Base-by-base conservation (phyloP, 1,140 invertebrate genomes). In the Drosophila prosaltans region DNA sequence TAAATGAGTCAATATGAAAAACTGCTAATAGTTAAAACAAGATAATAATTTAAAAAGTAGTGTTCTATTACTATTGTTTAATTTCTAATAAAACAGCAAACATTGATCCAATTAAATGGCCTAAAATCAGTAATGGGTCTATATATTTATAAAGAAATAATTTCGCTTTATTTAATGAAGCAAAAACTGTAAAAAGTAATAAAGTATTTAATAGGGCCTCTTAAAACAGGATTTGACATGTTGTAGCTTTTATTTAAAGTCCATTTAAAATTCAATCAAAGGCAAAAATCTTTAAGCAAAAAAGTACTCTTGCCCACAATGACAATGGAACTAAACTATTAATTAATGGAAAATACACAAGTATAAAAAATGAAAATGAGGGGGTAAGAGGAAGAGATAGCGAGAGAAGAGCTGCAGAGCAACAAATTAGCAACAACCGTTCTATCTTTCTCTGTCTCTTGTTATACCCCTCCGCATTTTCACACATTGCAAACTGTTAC, bases 401-500 rank as follows among this genome's bases (percentile, higher is more conserved):
- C 32, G 32, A 36, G 32, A 36, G 67, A 64, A 66, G 64, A 26
- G 24, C 6, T 58, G 45, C 60, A 74, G 74, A 74, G 63, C 65
- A 75, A 75, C 68, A 78, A 75, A 78, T 75, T 72, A 78, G 76
- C 76, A 78, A 78, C 68, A 74, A 62, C 66, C 62, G 36, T 69
- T 45, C 45, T 40, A 39, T 48, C n/a, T 43, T 41, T 40, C 7
- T 59, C 57, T 39, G 1, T 39, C 55, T 39, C 32, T 39, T 2
- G 16, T 32, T 0, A 6, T 21, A n/a, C n/a, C 57, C 30, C 32
- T 59, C 7, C 32, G 7, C 16, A 39, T 24, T 21, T 59, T 59
- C 32, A 59, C 57, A 58, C 28, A 39, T 32, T 28, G 21, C 8
- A 70, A 78, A 78, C 69, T 79, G 73, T 75, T 79, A 79, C 76